phyloP scores from a whole-genome alignment of 2,797 vertebrate genomes.

The Phrynocephalus vlangalii region DNA sequence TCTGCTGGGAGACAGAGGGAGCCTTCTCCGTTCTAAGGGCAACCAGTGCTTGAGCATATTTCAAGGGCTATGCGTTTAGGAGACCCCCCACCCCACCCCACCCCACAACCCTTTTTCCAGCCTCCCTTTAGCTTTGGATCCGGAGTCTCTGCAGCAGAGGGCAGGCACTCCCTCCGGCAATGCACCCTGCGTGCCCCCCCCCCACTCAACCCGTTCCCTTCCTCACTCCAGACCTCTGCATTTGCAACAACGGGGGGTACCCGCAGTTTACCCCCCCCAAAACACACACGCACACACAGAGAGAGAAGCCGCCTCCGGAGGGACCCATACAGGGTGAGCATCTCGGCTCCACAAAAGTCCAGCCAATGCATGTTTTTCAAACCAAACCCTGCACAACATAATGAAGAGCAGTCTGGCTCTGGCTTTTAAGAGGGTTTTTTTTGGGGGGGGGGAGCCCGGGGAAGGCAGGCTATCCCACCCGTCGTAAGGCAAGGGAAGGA shows the following conservation, averaged over 20 bases:
- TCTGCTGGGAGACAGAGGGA: not conserved
- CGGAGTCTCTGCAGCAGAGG: conserved; percentile 26
- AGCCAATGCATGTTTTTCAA: too few species aligned
- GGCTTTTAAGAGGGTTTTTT: not conserved
- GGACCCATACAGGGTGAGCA: not conserved
- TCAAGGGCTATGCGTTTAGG: not conserved
- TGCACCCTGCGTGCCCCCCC: not conserved
- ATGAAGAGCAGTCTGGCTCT: not conserved
- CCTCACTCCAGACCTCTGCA: conserved; percentile 44
- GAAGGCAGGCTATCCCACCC: not conserved
- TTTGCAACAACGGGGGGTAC: conserved; percentile 36
- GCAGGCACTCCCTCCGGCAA: not conserved
- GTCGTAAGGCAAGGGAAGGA: not conserved
- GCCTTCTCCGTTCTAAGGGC: too few species aligned
- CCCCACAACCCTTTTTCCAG: not conserved
- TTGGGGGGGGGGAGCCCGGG: not conserved
- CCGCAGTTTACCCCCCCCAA: too few species aligned
- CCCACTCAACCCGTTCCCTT: not conserved
- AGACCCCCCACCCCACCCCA: not conserved
- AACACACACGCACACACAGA: too few species aligned
- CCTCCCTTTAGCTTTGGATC: conserved; percentile 10
- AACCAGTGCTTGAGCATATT: too few species aligned
- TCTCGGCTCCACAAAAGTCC: not conserved
- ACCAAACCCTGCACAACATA: too few species aligned
- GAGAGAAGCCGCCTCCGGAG: not conserved